Evolutionary conservation across 2,888 invertebrate species (phyloP).

Genomic region (Dusona sp.): DNA sequence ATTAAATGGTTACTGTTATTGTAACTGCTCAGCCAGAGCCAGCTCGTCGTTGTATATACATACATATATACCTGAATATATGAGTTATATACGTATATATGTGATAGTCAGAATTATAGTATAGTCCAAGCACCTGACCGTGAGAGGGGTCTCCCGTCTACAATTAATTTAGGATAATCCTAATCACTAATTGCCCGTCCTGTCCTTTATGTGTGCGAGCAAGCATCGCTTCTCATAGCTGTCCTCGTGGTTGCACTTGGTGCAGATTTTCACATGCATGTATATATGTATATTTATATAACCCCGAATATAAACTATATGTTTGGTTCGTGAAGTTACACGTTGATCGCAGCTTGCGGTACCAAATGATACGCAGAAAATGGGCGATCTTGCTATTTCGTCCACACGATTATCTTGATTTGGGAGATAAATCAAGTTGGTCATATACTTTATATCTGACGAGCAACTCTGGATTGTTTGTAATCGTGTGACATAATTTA

Average conservation of each 20-base stretch:
- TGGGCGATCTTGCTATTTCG: conserved; percentile 19
- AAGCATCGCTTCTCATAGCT: conserved; percentile 58
- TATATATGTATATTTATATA: background rate
- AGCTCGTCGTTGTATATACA: conserved; percentile 1
- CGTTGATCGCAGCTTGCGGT: conserved; percentile 13
- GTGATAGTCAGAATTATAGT: background rate
- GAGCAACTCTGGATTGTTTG: background rate
- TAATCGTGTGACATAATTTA: background rate
- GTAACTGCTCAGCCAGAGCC: conserved; percentile 70
- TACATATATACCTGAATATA: conserved; percentile 15
- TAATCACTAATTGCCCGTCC: conserved; percentile 81
- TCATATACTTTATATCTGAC: background rate
- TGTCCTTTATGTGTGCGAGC: conserved; percentile 66
- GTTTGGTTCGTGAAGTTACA: conserved; percentile 14
- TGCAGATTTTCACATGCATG: background rate
- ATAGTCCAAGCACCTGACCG: conserved; percentile 54
- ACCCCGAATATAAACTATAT: conserved; percentile 1
- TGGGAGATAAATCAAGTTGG: conserved; percentile 33
- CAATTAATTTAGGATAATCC: conserved; percentile 83
- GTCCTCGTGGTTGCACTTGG: conserved; percentile 39
- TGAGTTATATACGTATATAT: conserved; percentile 14
- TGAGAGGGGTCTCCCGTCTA: conserved; percentile 50
- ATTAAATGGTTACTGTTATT: conserved; percentile 75
- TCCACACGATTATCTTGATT: conserved; percentile 34
- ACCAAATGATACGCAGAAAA: conserved; percentile 12